Conservation (phyloP, 2,888 invertebrate species). For the Thereva unica region DNA sequence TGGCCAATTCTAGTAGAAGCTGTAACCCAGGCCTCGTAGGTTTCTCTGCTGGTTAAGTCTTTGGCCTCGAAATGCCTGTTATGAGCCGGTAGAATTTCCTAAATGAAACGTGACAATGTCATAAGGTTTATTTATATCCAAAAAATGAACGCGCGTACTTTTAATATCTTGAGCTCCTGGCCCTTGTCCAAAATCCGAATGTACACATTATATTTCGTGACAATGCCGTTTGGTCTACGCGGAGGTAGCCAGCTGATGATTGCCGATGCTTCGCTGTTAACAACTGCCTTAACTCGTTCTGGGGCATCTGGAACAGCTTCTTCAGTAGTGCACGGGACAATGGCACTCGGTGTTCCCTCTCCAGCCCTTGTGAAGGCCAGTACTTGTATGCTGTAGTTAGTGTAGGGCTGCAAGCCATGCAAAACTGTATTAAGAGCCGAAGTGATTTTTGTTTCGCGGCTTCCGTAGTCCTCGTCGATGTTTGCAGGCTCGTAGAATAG, state of each 20-base stretch:
- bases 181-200: constrained; percentile 62
- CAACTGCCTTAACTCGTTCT: constrained; percentile 65
- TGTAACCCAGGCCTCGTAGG: constrained; percentile 67
- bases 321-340: constrained; percentile 64
- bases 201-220: constrained; percentile 67
- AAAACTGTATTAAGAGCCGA: constrained; percentile 61
- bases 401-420: constrained; percentile 64
- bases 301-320: constrained; percentile 67
- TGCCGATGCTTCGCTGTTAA: constrained; percentile 63
- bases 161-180: constrained; percentile 61
- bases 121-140: not conserved
- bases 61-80: constrained; percentile 61
- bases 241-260: constrained; percentile 71
- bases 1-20: constrained; percentile 67
- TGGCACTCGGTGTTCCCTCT: constrained; percentile 63
- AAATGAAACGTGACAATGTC: not conserved
- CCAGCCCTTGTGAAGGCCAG: constrained; percentile 67
- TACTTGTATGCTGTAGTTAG: constrained; percentile 69
- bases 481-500: constrained; percentile 67
- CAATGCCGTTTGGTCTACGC: constrained; percentile 64
- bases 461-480: constrained; percentile 52
- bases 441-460: constrained; percentile 62
- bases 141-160: constrained; percentile 44
- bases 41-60: constrained; percentile 61
- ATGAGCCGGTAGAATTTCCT: constrained; percentile 57